Base-by-base conservation (phyloP, 2,113 vertebrate species). In the Prionailurus viverrinus region DNA sequence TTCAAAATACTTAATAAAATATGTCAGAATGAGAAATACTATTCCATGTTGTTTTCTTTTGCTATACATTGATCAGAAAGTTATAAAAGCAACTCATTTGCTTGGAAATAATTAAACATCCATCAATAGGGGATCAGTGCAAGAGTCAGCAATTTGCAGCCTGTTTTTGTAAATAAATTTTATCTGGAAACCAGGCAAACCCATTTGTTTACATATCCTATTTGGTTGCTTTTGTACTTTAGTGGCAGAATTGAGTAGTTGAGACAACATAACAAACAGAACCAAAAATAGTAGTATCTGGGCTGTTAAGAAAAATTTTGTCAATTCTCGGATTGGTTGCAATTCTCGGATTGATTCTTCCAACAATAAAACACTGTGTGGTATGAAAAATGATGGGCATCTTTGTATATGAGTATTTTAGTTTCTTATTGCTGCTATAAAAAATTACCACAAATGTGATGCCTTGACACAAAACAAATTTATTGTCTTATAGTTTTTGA, bases 21-120 rank as follows among this genome's bases (percentile, higher is more conserved):
- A 55, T 84, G 58, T 74, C 76, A 85, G 51, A 71, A 41, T 88
- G 39, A 91, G 71, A 93, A 96, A 86, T 89, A 71, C 1, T 36
- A 73, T 9, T 83, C 39, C 51, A 48, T 90, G 6, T 15, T 41
- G 4, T 45, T 87, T 85, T 79, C 41, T 94, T 82, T 86, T 78
- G 25, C 5, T 53, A 68, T 58, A 31, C 65, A 71, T 93, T 84
- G 93, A 88, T 89, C 21, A 74, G 55, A 78, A 93, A 69, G 88
- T 76, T 85, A 84, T 19, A 55, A 74, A 91, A 66, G 11, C 31
- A 53, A 45, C 61, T 86, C 13, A 1, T 45, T 74, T 92, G 18
- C 84, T 96, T 86, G 23, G 33, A 86, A 94, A 94, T 94, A 96
- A 74, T 79, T 68, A 96, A 89, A 82, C 21, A 84, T 58, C 27